Evolutionary conservation across 1,140 invertebrate genomes (phyloP).

Genomic region (Neuroterus valhalla): DNA sequence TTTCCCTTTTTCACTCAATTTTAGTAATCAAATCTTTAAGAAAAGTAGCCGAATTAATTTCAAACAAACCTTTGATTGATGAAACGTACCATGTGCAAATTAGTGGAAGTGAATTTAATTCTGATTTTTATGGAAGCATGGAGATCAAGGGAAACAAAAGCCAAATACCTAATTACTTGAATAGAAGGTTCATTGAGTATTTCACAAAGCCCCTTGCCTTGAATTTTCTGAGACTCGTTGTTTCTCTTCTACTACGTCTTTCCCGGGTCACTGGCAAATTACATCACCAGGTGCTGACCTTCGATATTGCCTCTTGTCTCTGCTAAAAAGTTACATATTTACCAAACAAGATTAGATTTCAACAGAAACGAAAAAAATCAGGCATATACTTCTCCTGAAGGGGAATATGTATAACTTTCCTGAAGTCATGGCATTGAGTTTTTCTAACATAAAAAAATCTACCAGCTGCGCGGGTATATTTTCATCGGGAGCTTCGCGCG

Average conservation of each 20-base stretch:
- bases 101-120: too few relatives aligned
- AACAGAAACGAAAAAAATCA: too few relatives aligned
- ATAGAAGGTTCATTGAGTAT: background rate
- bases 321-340: background rate
- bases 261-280: background rate
- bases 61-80: constrained; percentile 35
- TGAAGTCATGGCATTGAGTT: too few relatives aligned
- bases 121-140: background rate
- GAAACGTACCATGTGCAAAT: too few relatives aligned
- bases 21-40: too few relatives aligned
- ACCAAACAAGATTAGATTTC: too few relatives aligned
- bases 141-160: constrained; percentile 1
- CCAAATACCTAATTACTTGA: background rate
- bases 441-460: too few relatives aligned
- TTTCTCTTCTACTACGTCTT: background rate
- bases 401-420: too few relatives aligned
- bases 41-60: constrained; percentile 11
- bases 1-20: too few relatives aligned
- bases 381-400: too few relatives aligned
- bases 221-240: background rate
- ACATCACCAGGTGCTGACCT: background rate
- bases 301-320: background rate
- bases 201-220: constrained; percentile 4
- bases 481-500: too few relatives aligned
- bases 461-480: too few relatives aligned